Evolutionary conservation across 1,140 invertebrate genomes (phyloP), one percentile per base, ranked within the genome.

Genomic region (Mercenaria mercenaria): DNA sequence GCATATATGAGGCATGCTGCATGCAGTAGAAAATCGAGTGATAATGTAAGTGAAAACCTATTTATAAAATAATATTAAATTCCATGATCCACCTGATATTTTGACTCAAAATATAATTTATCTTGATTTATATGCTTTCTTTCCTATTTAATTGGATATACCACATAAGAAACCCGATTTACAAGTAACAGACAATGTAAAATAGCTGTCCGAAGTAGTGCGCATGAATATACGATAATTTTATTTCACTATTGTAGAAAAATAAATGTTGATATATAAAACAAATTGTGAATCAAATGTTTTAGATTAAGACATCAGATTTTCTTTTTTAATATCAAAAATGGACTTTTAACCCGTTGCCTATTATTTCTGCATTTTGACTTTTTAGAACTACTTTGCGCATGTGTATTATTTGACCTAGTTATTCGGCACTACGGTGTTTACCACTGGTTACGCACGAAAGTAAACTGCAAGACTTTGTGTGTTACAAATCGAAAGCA

Each of bases 401-500:
- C 34, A 41, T 8, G 15, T 4, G 34, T 72, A 64, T 39, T 39
- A 2, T 15, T 8, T 39, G 67, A 39, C 67, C 37, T 37, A 39
- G 67, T 72, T 72, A 72, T 72, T 72, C 34, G 76, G 47, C 76
- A 79, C 47, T 56, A 79, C 76, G 50, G 76, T 79, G 76, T 79
- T 79, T 50, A 79, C 76, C 76, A 79, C 76, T 79, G 76, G 76
- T 79, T 79, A 79, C 76, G 76, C 76, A 79, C 15, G 47, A 56
- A 79, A 52, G 13, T 74, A 37, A 23, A 79, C 20, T 47, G 2
- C n/a, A 61, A 4, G 61, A 67, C 15, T 56, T 56, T 34, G 26
- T 8, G n/a, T n/a, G 32, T 26, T 26, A 37, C 13, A 56, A 52
- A 56, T 23, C 76, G 15, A 76, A 77, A 87, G 56, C 56, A 98